These are phyloP conservation scores for Griposia aprilina DNA, from an alignment of 2,888 invertebrate species.

Conservation along the genomic window DNA sequence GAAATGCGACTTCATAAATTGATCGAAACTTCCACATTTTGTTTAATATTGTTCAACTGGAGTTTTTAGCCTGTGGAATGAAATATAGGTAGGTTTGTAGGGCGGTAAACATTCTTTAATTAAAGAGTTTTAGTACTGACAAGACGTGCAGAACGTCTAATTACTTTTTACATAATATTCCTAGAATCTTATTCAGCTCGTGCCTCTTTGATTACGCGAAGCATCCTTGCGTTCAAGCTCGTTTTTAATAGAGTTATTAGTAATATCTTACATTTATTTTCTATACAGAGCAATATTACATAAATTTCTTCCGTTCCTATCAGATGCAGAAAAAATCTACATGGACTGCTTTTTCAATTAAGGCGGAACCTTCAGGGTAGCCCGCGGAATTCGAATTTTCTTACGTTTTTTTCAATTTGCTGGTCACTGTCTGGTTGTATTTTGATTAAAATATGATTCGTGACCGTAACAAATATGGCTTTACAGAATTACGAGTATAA, in stretches of 20 bases:
- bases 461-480: too few species aligned
- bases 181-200: conserved; percentile 23
- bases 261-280: neutral
- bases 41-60: conserved; percentile 59
- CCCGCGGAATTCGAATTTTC: too few species aligned
- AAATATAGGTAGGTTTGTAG: conserved; percentile 18
- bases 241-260: conserved; percentile 16
- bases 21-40: conserved; percentile 71
- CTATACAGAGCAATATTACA: too few species aligned
- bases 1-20: conserved; percentile 76
- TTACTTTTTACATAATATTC: conserved; percentile 42
- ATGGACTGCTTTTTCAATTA: conserved; percentile 4
- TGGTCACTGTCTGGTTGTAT: too few species aligned
- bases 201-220: conserved; percentile 36
- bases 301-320: neutral
- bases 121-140: conserved; percentile 46
- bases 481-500: too few species aligned
- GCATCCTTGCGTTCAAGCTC: neutral
- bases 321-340: neutral
- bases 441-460: too few species aligned
- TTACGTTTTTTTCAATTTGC: too few species aligned
- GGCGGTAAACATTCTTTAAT: conserved; percentile 48
- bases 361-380: too few species aligned
- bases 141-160: conserved; percentile 39
- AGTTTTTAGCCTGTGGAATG: conserved; percentile 23